Percentiles rank a stretch among this genome's conserved stretches.
These are phyloP conservation scores for Ammodytes marinus DNA, from an alignment of 2,113 vertebrate species.

Conservation along the genomic window DNA sequence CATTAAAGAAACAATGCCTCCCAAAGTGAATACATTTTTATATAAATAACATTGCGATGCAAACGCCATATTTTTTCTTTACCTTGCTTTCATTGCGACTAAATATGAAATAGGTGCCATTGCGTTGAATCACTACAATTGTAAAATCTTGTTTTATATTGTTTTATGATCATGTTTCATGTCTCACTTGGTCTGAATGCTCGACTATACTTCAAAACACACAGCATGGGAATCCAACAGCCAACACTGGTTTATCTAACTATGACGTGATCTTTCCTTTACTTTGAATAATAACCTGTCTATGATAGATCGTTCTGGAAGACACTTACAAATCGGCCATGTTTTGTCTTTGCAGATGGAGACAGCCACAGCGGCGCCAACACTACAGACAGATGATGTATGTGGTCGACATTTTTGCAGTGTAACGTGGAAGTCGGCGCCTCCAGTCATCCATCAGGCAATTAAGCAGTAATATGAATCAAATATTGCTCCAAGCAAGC, in stretches of 20 bases:
- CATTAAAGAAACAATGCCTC: no score
- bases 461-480: background rate
- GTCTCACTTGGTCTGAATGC: background rate
- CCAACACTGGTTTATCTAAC: background rate
- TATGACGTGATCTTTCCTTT: background rate
- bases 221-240: background rate
- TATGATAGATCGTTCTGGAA: background rate
- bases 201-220: background rate
- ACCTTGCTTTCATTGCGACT: no score
- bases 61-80: no score
- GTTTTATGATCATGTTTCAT: background rate
- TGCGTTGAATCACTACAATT: no score
- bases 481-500: background rate
- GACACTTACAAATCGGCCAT: background rate
- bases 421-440: background rate
- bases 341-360: background rate
- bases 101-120: no score
- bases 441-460: background rate
- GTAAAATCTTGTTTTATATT: no score
- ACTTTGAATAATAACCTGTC: no score
- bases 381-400: slow-evolving; percentile 4
- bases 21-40: no score
- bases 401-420: slow-evolving; percentile 22
- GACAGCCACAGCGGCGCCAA: background rate
- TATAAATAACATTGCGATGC: no score